phyloP scores from a whole-genome alignment of 2,888 invertebrate species.

The Panzeria rudis region DNA sequence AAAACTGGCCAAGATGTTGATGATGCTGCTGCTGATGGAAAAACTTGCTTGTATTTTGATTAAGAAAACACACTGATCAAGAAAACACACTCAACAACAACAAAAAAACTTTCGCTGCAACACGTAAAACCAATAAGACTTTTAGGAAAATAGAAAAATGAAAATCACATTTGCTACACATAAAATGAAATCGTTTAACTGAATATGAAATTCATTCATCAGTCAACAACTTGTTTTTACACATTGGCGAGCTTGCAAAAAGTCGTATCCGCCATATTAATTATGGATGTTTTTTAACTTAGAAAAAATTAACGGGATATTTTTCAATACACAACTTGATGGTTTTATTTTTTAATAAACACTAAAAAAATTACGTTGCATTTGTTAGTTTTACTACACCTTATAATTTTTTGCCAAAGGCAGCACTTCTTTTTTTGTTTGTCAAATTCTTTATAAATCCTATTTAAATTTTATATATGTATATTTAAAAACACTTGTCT shows the following conservation, averaged over 20 bases:
- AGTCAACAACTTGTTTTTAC: slow-evolving; percentile 54
- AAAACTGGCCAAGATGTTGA: slow-evolving; percentile 51
- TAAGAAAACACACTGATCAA: slow-evolving; percentile 9
- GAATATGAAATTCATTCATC: slow-evolving; percentile 29
- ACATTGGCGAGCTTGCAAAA: neutral
- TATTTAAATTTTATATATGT: neutral
- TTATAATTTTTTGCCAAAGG: neutral
- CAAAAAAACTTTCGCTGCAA: slow-evolving; percentile 62
- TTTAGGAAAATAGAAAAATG: slow-evolving; percentile 17
- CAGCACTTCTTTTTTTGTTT: neutral
- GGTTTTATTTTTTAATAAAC: neutral
- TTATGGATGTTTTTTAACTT: slow-evolving; percentile 1
- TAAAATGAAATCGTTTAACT: slow-evolving; percentile 52
- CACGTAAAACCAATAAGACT: slow-evolving; percentile 34
- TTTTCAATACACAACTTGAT: neutral
- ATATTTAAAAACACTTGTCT: neutral
- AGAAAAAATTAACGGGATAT: neutral
- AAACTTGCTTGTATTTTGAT: slow-evolving; percentile 44
- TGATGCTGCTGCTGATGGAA: slow-evolving; percentile 23
- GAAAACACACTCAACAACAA: neutral
- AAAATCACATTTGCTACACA: neutral
- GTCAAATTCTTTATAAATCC: neutral
- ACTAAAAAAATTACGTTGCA: neutral
- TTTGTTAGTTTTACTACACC: neutral
- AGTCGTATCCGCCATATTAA: slow-evolving; percentile 31